Base-by-base conservation (phyloP, 2,888 invertebrate genomes). In the Lacanobia wlatinum region DNA sequence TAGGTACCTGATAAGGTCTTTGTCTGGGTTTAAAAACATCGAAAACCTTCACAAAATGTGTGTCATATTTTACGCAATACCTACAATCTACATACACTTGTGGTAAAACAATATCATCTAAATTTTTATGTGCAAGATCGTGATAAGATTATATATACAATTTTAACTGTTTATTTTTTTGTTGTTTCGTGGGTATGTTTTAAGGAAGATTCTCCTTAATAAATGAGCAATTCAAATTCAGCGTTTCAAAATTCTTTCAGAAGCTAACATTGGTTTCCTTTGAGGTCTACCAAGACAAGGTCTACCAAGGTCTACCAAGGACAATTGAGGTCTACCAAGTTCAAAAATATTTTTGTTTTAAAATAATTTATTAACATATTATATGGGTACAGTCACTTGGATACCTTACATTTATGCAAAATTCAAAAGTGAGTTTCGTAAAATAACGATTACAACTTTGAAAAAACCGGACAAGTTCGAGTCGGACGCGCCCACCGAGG, bases 41-140 rank as follows among this genome's bases (percentile, higher is more conserved):
- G 23, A 23, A 48, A 21, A n/a, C 56, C 68, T 58, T 73, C 43
- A n/a, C n/a, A 28, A 50, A 38, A 77, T 69, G 43, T 68, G 34
- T 77, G 52, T 68, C 46, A 59, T 21, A 28, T 38, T 77, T 73
- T 77, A 68, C 69, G 69, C 18, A 73, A 73, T 56, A 74, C 18
- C 12, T n/a, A 59, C 58, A 21, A 74, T 16, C 23, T 16, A 59
- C 6, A 50, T 12, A 38, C 43, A 18, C 14, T 40, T 21, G 50
- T 28, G 48, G 70, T 46, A 14, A 16, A 53, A 55, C 16, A n/a
- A n/a, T n/a, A 48, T 48, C 48, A 46, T 2, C 9, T 69, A 70
- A 10, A 23, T 0, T 52, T 34, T 14, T 46, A 61, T 38, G 21
- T n/a, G n/a, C 23, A 72, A 53, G 8, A 50, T 68, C 10, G 58